Percentiles rank a stretch among this genome's conserved stretches.
These are phyloP conservation scores for Tetropium fuscum DNA, from an alignment of 2,888 invertebrate species.

Conservation along the genomic window DNA sequence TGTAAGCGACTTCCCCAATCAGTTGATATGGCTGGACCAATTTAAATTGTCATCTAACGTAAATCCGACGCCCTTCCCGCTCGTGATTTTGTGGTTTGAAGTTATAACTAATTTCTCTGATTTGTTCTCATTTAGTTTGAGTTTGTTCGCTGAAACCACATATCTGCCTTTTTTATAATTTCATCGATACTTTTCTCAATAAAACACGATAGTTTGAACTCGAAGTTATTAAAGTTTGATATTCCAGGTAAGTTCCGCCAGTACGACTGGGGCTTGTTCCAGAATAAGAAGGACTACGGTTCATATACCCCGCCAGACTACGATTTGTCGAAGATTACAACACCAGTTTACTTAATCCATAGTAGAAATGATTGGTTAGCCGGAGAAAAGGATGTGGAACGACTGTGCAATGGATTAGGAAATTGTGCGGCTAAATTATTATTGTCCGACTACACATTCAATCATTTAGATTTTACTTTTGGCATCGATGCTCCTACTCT, in stretches of 20 bases:
- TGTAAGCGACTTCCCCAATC: too few species aligned
- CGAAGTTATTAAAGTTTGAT: too few species aligned
- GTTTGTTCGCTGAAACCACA: too few species aligned
- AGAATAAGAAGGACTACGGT: conserved; percentile 55
- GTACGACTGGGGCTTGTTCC: conserved; percentile 68
- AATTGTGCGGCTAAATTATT: conserved; percentile 53
- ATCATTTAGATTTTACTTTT: conserved; percentile 60
- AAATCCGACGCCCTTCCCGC: too few species aligned
- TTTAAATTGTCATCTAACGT: too few species aligned
- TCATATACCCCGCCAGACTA: conserved; percentile 63
- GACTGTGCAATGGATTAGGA: conserved; percentile 56
- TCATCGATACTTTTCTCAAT: too few species aligned
- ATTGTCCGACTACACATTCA: conserved; percentile 54
- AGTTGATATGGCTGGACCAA: too few species aligned
- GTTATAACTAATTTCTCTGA: too few species aligned
- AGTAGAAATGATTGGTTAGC: conserved; percentile 68
- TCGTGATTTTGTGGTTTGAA: too few species aligned
- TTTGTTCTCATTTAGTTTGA: too few species aligned
- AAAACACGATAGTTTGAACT: too few species aligned
- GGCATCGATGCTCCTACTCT: conserved; percentile 55
- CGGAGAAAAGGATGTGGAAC: conserved; percentile 52
- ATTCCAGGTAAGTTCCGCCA: conserved; percentile 61
- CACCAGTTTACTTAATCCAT: conserved; percentile 66
- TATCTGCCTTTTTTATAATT: too few species aligned
- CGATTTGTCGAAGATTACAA: conserved; percentile 60